These are phyloP conservation scores for Sterrhoptilus dennistouni DNA, from an alignment of 2,113 vertebrate genomes.

Conservation along the genomic window DNA sequence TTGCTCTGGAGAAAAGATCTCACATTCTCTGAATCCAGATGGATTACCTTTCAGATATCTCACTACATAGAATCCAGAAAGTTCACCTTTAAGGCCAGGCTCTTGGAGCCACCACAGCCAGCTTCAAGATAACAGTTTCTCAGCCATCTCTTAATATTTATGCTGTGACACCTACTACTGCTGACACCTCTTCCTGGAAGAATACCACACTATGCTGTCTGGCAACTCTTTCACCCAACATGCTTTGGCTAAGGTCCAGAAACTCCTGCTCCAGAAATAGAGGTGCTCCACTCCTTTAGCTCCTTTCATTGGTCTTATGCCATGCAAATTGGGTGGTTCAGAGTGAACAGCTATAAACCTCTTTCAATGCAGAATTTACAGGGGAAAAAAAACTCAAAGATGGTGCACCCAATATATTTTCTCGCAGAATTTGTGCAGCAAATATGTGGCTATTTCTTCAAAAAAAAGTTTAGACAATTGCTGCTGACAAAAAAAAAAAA, in stretches of 20 bases:
- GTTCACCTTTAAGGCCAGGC: neutral
- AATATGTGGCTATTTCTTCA: neutral
- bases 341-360: neutral
- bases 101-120: neutral
- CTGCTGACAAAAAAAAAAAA: neutral
- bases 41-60: neutral
- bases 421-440: neutral
- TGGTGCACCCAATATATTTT: fast-evolving
- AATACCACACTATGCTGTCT: neutral
- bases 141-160: neutral
- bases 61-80: neutral
- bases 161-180: neutral
- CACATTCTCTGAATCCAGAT: neutral
- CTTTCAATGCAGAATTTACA: neutral
- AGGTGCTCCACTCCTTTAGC: neutral
- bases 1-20: neutral
- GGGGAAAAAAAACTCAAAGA: fast-evolving
- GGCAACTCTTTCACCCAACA: neutral
- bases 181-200: neutral
- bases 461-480: neutral
- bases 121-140: neutral
- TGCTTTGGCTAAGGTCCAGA: neutral
- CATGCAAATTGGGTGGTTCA: neutral
- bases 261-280: neutral
- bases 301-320: neutral